Conservation (phyloP, 1,140 invertebrate species). For the Galleria mellonella region DNA sequence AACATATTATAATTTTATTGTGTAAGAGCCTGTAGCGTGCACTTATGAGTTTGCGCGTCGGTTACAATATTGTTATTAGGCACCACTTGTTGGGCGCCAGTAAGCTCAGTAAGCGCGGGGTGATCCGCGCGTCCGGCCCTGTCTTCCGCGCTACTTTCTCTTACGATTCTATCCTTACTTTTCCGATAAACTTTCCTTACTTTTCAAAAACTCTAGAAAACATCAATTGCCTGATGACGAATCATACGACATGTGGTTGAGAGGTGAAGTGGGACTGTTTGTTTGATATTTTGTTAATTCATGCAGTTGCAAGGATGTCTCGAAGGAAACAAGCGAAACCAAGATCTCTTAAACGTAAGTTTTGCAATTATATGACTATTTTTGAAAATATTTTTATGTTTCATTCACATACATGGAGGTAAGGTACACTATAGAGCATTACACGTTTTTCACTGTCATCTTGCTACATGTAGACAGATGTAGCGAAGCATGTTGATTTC, state of each 20-base stretch:
- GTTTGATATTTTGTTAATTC: neutral
- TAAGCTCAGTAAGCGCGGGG: constrained; percentile 57
- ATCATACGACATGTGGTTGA: neutral
- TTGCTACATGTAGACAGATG: no score
- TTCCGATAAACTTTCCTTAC: constrained; percentile 42
- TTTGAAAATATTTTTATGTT: no score
- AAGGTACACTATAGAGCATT: no score
- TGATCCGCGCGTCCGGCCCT: constrained; percentile 44
- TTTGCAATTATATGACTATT: constrained; percentile 1
- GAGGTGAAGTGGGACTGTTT: neutral
- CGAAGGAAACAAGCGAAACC: constrained; percentile 73
- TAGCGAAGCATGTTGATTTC: no score
- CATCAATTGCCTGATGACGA: no score
- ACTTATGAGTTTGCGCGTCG: constrained; percentile 67
- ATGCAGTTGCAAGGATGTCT: constrained; percentile 49
- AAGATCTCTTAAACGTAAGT: constrained; percentile 71
- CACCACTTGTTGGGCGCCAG: constrained; percentile 74
- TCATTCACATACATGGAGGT: no score
- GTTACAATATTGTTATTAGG: constrained; percentile 57
- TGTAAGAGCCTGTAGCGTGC: constrained; percentile 14
- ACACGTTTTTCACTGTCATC: no score
- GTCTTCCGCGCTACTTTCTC: constrained; percentile 19
- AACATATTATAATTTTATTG: neutral
- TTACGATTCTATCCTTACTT: constrained; percentile 14
- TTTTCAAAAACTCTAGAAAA: neutral